Evolutionary conservation across 2,113 vertebrate species (phyloP).

Genomic region (Mastomys coucha): DNA sequence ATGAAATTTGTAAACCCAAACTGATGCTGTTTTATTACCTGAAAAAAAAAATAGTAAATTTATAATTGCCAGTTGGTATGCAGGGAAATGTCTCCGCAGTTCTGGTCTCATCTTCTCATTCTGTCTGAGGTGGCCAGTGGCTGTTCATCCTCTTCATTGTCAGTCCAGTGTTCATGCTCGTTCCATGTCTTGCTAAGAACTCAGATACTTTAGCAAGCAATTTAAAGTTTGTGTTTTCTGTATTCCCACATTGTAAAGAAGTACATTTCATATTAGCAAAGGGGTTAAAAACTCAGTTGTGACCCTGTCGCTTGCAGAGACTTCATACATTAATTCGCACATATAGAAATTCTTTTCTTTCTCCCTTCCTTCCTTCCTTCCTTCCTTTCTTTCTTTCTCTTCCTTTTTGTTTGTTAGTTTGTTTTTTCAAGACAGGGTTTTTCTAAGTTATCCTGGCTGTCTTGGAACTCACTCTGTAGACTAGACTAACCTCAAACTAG

Average conservation of each 20-base stretch:
- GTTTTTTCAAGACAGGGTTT: neutral
- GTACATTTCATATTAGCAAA: neutral
- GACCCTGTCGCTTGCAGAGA: neutral
- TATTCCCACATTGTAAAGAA: neutral
- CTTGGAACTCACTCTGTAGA: neutral
- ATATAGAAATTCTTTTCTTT: neutral
- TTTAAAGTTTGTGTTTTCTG: neutral
- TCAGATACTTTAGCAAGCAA: neutral
- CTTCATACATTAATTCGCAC: neutral
- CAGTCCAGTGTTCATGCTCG: neutral
- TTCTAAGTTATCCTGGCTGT: neutral
- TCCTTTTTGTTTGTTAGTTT: neutral
- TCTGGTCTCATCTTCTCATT: neutral
- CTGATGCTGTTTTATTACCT: neutral
- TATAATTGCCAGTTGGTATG: neutral
- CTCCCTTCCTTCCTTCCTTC: neutral
- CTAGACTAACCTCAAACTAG: neutral
- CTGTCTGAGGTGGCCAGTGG: neutral
- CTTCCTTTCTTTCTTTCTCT: neutral
- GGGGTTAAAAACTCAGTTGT: neutral
- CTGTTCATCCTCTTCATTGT: neutral
- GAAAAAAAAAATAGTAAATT: neutral
- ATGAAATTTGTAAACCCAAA: neutral
- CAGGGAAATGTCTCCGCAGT: slow-evolving; percentile 18
- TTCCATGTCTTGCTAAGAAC: slow-evolving; percentile 11